A percentile compares a stretch with the other conserved stretches of the same genome.
phyloP scores from a whole-genome alignment of 2,888 invertebrate species.

The Dolichomitus sp. region DNA sequence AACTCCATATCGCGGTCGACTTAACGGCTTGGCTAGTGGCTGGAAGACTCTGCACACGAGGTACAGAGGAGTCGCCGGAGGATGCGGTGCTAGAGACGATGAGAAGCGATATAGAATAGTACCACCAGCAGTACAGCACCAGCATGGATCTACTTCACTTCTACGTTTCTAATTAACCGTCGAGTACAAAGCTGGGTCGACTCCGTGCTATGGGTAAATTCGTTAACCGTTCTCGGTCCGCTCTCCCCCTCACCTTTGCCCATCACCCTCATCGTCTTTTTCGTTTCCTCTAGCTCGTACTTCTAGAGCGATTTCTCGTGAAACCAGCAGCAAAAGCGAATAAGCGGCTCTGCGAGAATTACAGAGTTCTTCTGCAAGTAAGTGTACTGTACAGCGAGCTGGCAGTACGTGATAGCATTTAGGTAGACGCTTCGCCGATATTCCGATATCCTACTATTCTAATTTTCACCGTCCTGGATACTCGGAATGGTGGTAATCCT shows the following conservation, averaged over 20 bases:
- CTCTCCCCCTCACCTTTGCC: not conserved
- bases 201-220: constrained; percentile 27
- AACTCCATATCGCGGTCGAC: constrained; percentile 66
- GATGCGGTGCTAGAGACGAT: constrained; percentile 5
- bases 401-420: not conserved
- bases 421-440: constrained; percentile 1
- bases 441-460: not conserved
- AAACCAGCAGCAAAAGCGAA: constrained; percentile 1
- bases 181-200: constrained; percentile 40
- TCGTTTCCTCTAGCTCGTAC: not conserved
- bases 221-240: constrained; percentile 17
- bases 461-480: not conserved
- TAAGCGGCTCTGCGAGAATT: constrained; percentile 2
- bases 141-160: constrained; percentile 28
- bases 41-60: constrained; percentile 48
- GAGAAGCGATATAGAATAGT: constrained; percentile 10
- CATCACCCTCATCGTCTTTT: not conserved
- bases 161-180: constrained; percentile 54
- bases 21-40: constrained; percentile 43
- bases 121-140: not conserved
- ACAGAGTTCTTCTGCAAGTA: constrained; percentile 9
- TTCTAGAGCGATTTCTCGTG: not conserved
- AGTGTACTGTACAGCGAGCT: not conserved
- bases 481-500: not conserved
- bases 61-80: constrained; percentile 17